These are phyloP conservation scores for Calycopis cecrops DNA, from an alignment of 1,140 invertebrate genomes.

Conservation along the genomic window DNA sequence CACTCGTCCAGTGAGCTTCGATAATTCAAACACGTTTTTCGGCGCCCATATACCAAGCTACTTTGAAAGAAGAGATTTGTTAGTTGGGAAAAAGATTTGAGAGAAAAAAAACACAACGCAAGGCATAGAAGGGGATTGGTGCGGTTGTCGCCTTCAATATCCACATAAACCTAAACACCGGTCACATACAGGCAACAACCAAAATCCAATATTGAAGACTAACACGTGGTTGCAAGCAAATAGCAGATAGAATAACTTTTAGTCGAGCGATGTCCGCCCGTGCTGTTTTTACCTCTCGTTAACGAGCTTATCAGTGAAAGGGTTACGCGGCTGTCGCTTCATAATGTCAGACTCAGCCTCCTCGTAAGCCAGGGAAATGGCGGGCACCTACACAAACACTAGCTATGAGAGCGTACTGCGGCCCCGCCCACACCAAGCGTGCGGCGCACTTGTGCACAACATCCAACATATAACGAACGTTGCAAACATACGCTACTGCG, in stretches of 20 bases:
- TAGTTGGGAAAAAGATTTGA: conserved; percentile 52
- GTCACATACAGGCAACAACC: conserved; percentile 64
- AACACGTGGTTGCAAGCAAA: conserved; percentile 70
- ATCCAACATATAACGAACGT: conserved; percentile 55
- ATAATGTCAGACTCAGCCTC: conserved; percentile 99
- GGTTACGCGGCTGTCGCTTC: conserved; percentile 99
- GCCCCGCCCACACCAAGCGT: conserved; percentile 23
- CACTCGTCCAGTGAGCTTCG: conserved; percentile 8
- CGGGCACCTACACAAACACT: conserved; percentile 90
- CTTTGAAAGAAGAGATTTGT: conserved; percentile 51
- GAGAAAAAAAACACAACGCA: conserved; percentile 66
- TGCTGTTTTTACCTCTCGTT: conserved; percentile 93
- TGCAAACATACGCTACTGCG: conserved; percentile 43
- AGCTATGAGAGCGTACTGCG: conserved; percentile 61
- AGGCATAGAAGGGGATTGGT: conserved; percentile 64
- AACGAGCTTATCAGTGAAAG: conserved; percentile 96
- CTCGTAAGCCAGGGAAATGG: conserved; percentile 99
- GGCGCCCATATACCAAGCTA: conserved; percentile 58
- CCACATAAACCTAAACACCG: conserved; percentile 44
- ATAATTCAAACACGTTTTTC: conserved; percentile 50
- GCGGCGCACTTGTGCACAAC: conserved; percentile 57
- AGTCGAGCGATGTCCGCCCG: conserved; percentile 52
- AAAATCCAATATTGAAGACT: conserved; percentile 66
- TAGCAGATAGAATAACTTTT: conserved; percentile 66
- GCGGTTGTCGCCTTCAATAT: conserved; percentile 66